Conservation (phyloP, 2,797 vertebrate species). For the Lithobates sylvaticus region DNA sequence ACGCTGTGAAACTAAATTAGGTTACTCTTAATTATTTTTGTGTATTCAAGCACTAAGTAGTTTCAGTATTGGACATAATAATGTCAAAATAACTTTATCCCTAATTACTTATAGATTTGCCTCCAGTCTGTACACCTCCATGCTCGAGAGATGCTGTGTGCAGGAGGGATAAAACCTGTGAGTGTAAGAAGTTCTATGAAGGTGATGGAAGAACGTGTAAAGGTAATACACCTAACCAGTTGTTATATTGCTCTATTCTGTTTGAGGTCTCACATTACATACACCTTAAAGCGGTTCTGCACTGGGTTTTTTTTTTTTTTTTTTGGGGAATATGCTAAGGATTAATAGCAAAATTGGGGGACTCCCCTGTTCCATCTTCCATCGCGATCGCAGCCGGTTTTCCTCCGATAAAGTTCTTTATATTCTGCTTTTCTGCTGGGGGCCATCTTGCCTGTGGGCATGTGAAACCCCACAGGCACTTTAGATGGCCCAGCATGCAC, state of each 20-base stretch:
- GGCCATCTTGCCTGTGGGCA: no score
- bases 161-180: conserved; percentile 84
- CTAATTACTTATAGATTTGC: conserved; percentile 72
- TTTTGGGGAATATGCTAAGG: no score
- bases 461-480: no score
- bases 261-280: no score
- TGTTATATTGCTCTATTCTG: background rate
- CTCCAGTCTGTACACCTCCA: conserved; percentile 77
- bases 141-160: conserved; percentile 87
- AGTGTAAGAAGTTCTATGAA: conserved; percentile 84
- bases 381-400: no score
- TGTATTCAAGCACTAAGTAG: background rate
- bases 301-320: no score
- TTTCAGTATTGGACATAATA: background rate
- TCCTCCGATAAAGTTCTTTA: no score
- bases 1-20: conserved; percentile 81
- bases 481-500: no score
- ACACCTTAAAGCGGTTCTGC: no score
- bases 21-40: conserved; percentile 70
- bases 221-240: conserved; percentile 72
- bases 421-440: no score
- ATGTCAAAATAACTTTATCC: background rate
- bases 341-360: no score
- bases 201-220: conserved; percentile 89
- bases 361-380: no score